These are phyloP conservation scores for Otus scops DNA, from an alignment of 2,797 vertebrate species.

Conservation along the genomic window DNA sequence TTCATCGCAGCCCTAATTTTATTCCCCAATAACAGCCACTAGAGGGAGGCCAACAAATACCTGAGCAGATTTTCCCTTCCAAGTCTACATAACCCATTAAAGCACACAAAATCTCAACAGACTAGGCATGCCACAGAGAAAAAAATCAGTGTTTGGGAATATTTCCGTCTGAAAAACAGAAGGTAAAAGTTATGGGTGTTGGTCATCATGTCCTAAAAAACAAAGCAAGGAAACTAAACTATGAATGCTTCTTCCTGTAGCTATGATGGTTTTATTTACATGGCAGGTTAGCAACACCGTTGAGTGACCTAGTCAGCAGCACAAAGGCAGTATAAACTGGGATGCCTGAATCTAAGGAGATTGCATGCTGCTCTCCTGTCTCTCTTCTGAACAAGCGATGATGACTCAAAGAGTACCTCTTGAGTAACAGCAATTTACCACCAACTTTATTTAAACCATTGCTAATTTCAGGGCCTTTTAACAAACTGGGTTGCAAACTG, in stretches of 20 bases:
- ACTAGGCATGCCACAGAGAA: neutral
- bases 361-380: neutral
- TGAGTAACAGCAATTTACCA: neutral
- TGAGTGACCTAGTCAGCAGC: neutral
- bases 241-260: neutral
- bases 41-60: neutral
- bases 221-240: neutral
- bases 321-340: rapidly evolving
- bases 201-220: neutral
- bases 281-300: neutral
- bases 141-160: neutral
- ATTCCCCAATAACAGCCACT: neutral
- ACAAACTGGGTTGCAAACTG: neutral
- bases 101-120: neutral
- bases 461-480: neutral
- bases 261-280: rapidly evolving
- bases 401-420: neutral
- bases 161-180: neutral
- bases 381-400: neutral
- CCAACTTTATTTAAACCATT: neutral
- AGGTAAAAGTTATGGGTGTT: neutral
- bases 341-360: neutral
- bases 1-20: neutral
- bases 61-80: neutral
- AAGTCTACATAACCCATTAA: neutral